Evolutionary conservation across 2,797 vertebrate species (phyloP), one percentile per base, ranked within the genome.

Genomic region (Phoebastria nigripes): DNA sequence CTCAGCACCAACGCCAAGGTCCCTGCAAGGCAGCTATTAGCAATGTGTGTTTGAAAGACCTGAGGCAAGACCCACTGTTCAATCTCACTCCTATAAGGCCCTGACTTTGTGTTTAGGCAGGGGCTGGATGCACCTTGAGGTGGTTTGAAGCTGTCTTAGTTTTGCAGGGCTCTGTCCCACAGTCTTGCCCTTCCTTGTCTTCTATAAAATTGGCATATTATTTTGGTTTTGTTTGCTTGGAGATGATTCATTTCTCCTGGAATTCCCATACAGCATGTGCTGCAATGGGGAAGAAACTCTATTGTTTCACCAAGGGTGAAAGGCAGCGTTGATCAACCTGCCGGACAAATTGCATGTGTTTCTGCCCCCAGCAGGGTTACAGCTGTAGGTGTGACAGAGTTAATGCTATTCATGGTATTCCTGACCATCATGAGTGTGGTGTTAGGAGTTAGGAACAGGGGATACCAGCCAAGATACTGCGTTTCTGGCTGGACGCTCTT

Each of bases 351-450:
- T 15, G 18, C 24, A 24, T 3, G 46, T 21, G 44, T 42, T 61
- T 39, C 41, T 51, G 31, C 9, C 22, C 31, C 21, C 16, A 44
- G 9, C 41, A 76, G 56, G n/a, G 46, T 8, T 17, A 31, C 3
- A 17, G 7, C 52, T 25, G 19, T 20, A 67, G 39, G 8, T 42
- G 41, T 28, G 65, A 24, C n/a, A 80, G 56, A 70, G 33, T 9
- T 66, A 11, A 5, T 6, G 26, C 9, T 51, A 2, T 9, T 33
- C 19, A 37, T 9, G 6, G 14, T 11, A 33, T 5, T 44, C 63
- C 46, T 85, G 55, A 37, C 19, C 51, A 16, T 14, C 18, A 18
- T 2, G 9, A 24, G 0, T 0, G 2, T 4, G 10, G 20, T 41
- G 37, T 6, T 6, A 10, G 25, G 54, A n/a, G 28, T 12, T 54